Percentiles rank a stretch among this genome's conserved stretches.
These are phyloP conservation scores for Melanocharis versteri DNA, from an alignment of 2,113 vertebrate species.

Conservation along the genomic window DNA sequence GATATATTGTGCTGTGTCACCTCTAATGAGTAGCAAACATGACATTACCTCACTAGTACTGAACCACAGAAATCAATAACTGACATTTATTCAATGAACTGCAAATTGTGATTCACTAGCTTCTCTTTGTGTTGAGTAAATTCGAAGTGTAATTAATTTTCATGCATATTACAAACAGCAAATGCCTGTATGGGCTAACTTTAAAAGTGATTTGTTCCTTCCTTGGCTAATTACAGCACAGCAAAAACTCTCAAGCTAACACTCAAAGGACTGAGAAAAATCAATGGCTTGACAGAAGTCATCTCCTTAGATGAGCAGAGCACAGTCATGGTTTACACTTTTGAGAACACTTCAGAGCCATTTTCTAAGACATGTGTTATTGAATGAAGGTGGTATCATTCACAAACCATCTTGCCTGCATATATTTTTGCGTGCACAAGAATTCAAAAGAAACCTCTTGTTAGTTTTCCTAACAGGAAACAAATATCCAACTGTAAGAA, in stretches of 20 bases:
- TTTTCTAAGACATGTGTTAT: not conserved
- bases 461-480: not conserved
- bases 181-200: conserved; percentile 21
- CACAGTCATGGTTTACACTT: not conserved
- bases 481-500: conserved; percentile 17
- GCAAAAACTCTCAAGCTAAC: conserved; percentile 32
- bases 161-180: conserved; percentile 32
- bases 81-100: conserved; percentile 74
- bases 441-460: not conserved
- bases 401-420: not conserved
- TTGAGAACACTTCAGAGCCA: not conserved
- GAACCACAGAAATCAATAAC: conserved; percentile 67
- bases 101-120: conserved; percentile 71
- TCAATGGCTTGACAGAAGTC: conserved; percentile 34
- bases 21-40: conserved; percentile 63
- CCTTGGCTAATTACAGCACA: conserved; percentile 62
- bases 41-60: conserved; percentile 50
- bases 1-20: conserved; percentile 32
- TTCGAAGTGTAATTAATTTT: conserved; percentile 68
- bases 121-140: conserved; percentile 71
- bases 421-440: not conserved
- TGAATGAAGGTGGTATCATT: not conserved
- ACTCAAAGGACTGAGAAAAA: conserved; percentile 22
- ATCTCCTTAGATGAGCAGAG: not conserved
- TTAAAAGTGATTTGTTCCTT: conserved; percentile 66